These are phyloP conservation scores for Ramphastos sulfuratus DNA, from an alignment of 2,113 vertebrate species.

Conservation along the genomic window DNA sequence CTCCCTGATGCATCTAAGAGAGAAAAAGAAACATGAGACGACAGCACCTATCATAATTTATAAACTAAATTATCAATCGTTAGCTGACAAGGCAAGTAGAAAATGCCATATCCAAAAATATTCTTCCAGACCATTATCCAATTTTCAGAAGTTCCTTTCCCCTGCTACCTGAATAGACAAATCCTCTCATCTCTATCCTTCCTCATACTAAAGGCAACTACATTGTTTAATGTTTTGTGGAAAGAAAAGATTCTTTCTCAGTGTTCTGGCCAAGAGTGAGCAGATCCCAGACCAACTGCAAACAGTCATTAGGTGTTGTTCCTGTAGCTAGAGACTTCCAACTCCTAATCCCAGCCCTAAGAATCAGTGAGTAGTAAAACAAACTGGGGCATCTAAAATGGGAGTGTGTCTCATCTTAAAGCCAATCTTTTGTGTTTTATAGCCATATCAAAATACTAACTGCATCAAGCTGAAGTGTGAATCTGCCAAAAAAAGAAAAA, in stretches of 20 bases:
- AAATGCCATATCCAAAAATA: background rate
- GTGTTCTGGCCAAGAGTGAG: background rate
- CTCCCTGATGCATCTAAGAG: constrained; percentile 80
- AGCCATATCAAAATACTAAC: background rate
- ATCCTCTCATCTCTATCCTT: background rate
- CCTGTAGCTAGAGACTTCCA: background rate
- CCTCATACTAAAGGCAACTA: background rate
- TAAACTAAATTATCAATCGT: background rate
- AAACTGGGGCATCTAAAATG: background rate
- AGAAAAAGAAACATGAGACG: background rate
- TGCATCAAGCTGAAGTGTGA: background rate
- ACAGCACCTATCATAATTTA: background rate
- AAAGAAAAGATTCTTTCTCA: background rate
- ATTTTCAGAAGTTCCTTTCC: background rate
- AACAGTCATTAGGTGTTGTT: background rate
- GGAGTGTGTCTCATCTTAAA: background rate
- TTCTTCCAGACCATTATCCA: background rate
- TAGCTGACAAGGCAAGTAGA: background rate
- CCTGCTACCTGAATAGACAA: background rate
- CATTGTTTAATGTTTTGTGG: background rate
- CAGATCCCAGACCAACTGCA: background rate
- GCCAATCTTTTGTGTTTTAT: background rate
- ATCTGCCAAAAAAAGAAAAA: background rate
- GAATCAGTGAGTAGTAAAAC: background rate
- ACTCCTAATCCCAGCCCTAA: background rate